Evolutionary conservation across 2,113 vertebrate genomes (phyloP), one percentile per base, ranked within the genome.

Genomic region (Camelus bactrianus): DNA sequence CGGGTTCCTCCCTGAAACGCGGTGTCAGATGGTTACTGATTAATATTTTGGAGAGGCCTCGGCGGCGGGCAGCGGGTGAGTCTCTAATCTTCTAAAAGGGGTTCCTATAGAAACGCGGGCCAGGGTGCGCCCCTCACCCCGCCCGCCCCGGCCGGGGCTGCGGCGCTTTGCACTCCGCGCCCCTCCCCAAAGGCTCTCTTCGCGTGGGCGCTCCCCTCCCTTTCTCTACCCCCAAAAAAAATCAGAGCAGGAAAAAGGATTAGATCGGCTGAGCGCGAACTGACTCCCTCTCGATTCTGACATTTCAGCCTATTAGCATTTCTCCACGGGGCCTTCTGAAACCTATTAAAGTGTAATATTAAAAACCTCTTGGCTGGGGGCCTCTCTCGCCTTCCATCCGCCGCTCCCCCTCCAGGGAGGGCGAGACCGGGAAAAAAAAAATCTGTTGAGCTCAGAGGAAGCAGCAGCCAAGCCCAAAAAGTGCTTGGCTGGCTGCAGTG

Each of bases 291-390:
- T 98, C 93, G 95, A 94, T 97, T 96, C 96, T 96, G 98, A 97
- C 97, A 98, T 97, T 97, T 97, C 97, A 98, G 95, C 94, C 96
- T 96, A 98, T 97, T 98, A 98, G 95, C 98, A 97, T 98, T 96
- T 97, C 94, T 96, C 97, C 96, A 95, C 80, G 82, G 97, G 95
- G 92, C 96, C 92, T 97, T 96, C 90, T 94, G 97, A 96, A 97
- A 96, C 97, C 96, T 97, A 97, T 97, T 96, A 97, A 97, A 97
- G 97, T 97, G 97, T 96, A 98, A 98, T 97, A 97, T 98, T 97
- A 97, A 97, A 96, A 95, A 97, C 94, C 93, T 97, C 97, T 97
- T 97, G 97, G 97, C 97, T 97, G 96, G 93, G 97, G 97, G 95
- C 97, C 94, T 88, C 97, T 97, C 97, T 95, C 97, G 93, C 96